Conservation (phyloP, 2,797 vertebrate species). For the Gallinago solitaria region DNA sequence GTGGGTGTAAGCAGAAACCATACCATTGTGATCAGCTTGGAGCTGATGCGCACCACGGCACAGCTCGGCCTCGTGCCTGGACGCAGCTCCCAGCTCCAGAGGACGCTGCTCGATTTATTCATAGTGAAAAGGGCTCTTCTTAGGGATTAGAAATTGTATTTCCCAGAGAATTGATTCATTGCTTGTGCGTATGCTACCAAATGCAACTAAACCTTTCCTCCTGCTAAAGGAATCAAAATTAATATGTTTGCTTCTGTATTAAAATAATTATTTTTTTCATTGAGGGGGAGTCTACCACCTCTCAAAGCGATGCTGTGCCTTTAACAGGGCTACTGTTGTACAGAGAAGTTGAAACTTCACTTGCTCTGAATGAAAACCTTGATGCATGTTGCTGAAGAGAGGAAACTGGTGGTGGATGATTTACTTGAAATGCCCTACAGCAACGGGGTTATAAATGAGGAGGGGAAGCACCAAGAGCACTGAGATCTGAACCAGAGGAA, state of each 20-base stretch:
- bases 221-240: neutral
- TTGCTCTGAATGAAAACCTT: slow-evolving; percentile 42
- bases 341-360: slow-evolving; percentile 25
- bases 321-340: neutral
- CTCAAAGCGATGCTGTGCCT: neutral
- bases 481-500: slow-evolving; percentile 45
- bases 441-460: slow-evolving; percentile 9
- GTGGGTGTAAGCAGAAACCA: fast-evolving
- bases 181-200: neutral
- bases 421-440: slow-evolving; percentile 60
- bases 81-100: neutral
- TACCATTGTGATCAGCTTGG: fast-evolving
- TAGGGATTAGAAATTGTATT: neutral
- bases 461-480: slow-evolving; percentile 31
- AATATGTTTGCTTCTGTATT: neutral
- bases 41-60: fast-evolving
- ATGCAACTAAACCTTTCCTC: neutral
- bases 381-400: slow-evolving; percentile 7
- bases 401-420: slow-evolving; percentile 65
- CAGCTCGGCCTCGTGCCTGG: neutral
- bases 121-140: neutral
- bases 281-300: neutral
- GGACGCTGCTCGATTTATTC: neutral
- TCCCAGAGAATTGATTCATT: neutral
- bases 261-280: neutral